Evolutionary conservation across 2,113 vertebrate species (phyloP), one percentile per base, ranked within the genome.

Genomic region (Craseonycteris thonglongyai): DNA sequence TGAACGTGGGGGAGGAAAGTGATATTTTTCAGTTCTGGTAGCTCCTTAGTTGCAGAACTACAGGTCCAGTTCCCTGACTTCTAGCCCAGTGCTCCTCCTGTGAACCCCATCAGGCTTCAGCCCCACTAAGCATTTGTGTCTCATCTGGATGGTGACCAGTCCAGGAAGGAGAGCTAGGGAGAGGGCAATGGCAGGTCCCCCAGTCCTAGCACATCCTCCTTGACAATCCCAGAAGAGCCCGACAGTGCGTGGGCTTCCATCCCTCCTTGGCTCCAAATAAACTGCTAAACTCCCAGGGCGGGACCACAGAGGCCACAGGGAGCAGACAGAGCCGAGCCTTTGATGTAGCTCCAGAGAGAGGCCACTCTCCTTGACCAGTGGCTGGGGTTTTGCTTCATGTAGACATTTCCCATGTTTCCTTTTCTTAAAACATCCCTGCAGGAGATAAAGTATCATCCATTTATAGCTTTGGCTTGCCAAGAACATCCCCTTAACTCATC

Each of bases 271-370:
- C 59, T 69, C 51, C 40, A 33, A 74, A 47, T 33, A 75, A 85
- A 47, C 30, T 47, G 42, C 75, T 82, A 72, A 79, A 45, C 42
- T 69, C 47, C 69, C 69, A 79, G 79, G 42, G 38, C 30, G 72
- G 49, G n/a, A 38, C 45, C 28, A 10, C 13, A 61, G 71, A 84
- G 74, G 65, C 45, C 61, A 40, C 58, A 69, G 66, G 85, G 65
- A 78, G n/a, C 56, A 85, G 89, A 91, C 84, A 90, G 80, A 86
- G 18, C 66, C 47, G 19, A 3, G 59, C 49, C 92, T 97, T 97
- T 96, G 96, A 96, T 94, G 94, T 82, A 3, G 38, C 84, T 96
- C 87, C 93, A 96, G 49, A 87, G 49, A 90, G 74, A 96, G 93
- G 90, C 91, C 56, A 56, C 47, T 94, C 30, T 93, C 38, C 76